A percentile compares a stretch with the other conserved stretches of the same genome.
These are phyloP conservation scores for Microcebus griseorufus DNA, from an alignment of 2,113 vertebrate species.

Conservation along the genomic window DNA sequence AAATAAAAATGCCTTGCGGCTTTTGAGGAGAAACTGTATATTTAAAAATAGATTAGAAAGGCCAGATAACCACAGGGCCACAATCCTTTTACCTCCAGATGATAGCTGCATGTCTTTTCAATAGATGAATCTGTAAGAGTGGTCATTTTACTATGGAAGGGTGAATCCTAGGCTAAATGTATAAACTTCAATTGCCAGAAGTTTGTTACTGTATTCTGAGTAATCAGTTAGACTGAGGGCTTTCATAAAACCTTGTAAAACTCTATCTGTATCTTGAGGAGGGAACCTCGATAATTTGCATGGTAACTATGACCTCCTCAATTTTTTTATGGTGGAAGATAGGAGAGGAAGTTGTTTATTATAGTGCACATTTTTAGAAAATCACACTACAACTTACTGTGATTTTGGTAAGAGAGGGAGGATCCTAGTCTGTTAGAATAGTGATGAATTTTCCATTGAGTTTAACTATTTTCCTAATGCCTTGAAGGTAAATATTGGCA, in stretches of 20 bases:
- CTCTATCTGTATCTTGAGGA: not conserved
- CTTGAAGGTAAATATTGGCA: conserved; percentile 26
- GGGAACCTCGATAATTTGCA: not conserved
- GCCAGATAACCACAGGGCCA: not conserved
- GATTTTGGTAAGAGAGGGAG: not conserved
- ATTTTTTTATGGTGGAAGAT: conserved; percentile 36
- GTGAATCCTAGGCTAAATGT: not conserved
- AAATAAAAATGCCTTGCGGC: conserved; percentile 31
- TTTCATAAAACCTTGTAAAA: conserved; percentile 19
- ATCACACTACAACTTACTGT: not conserved
- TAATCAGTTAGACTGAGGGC: not conserved
- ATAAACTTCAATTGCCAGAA: not conserved
- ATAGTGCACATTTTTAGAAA: not conserved
- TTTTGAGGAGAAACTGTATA: not conserved
- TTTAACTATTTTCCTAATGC: conserved; percentile 6
- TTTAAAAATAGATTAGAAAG: conserved; percentile 29
- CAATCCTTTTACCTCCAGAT: not conserved
- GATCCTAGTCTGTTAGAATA: not conserved
- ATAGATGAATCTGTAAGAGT: not conserved
- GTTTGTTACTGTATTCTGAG: not conserved
- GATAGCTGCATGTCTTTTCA: not conserved
- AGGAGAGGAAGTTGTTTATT: not conserved
- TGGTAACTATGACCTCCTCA: not conserved
- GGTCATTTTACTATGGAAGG: not conserved
- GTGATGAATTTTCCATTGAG: conserved; percentile 36